Conservation (phyloP, 2,888 invertebrate genomes). For the Leptinotarsa peninsularis region DNA sequence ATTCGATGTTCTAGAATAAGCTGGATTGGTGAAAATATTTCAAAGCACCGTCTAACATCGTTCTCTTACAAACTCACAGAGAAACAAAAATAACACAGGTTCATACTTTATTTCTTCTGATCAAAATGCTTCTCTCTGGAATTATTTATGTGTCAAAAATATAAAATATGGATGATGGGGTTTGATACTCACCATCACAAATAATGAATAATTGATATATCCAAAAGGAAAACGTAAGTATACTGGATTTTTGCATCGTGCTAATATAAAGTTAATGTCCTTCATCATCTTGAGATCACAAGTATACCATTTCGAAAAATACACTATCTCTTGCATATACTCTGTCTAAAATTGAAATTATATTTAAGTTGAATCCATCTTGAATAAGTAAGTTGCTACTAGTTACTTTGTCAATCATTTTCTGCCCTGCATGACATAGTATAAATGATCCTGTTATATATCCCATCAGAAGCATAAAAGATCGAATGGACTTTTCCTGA, state of each 20-base stretch:
- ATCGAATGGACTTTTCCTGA: slow-evolving; percentile 9
- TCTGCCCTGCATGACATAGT: not conserved
- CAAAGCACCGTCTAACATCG: too few species aligned
- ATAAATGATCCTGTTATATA: not conserved
- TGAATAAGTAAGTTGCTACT: not conserved
- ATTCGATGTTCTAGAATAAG: too few species aligned
- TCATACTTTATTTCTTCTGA: too few species aligned
- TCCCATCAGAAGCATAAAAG: not conserved
- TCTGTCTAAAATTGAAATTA: slow-evolving; percentile 1
- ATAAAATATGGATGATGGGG: not conserved
- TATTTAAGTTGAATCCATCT: not conserved
- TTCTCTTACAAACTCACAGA: too few species aligned
- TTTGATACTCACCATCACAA: not conserved
- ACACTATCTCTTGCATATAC: not conserved
- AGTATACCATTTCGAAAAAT: slow-evolving; percentile 3
- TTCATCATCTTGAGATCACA: not conserved
- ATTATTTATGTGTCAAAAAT: too few species aligned
- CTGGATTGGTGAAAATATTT: too few species aligned
- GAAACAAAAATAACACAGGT: too few species aligned
- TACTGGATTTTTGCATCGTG: not conserved
- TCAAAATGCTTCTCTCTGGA: too few species aligned
- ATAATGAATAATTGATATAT: not conserved
- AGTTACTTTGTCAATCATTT: not conserved
- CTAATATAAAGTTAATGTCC: not conserved
- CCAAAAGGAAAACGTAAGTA: slow-evolving; percentile 2